A percentile compares a stretch with the other conserved stretches of the same genome.
Conservation (phyloP, 2,888 invertebrate genomes). For the Drosophila formosana region DNA sequence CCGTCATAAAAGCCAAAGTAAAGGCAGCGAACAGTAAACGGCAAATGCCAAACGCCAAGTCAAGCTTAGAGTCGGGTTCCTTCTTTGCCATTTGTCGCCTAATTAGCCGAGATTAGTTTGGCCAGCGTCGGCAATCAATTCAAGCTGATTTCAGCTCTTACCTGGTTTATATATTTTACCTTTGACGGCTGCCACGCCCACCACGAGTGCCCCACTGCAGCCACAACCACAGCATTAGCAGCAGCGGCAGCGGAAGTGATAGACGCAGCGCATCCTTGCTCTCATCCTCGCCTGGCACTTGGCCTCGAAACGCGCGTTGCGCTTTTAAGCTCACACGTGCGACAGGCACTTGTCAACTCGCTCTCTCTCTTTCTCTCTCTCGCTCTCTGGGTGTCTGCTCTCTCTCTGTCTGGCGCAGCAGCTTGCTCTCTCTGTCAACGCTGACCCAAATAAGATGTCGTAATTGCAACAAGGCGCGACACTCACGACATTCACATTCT, state of each 20-base stretch:
- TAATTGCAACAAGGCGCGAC: slow-evolving; percentile 78
- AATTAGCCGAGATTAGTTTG: slow-evolving; percentile 71
- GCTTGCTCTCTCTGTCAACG: slow-evolving; percentile 33
- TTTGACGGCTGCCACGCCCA: slow-evolving; percentile 48
- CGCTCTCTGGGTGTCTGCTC: slow-evolving; percentile 11
- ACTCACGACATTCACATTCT: slow-evolving; percentile 48
- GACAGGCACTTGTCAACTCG: slow-evolving; percentile 58
- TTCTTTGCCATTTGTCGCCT: slow-evolving; percentile 61
- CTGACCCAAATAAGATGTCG: slow-evolving; percentile 80
- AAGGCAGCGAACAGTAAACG: slow-evolving; percentile 1
- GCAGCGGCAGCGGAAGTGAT: slow-evolving; percentile 56
- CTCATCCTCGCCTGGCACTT: slow-evolving; percentile 62
- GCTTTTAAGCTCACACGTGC: slow-evolving; percentile 78
- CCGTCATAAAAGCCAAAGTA: slow-evolving; percentile 60
- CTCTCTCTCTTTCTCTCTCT: slow-evolving; percentile 32
- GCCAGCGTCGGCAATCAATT: slow-evolving; percentile 32
- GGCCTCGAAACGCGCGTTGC: slow-evolving; percentile 78
- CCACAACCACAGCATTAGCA: slow-evolving; percentile 1
- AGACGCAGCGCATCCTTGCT: slow-evolving; percentile 55
- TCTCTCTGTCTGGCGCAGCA: slow-evolving; percentile 22
- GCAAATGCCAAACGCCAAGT: not conserved
- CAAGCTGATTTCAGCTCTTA: slow-evolving; percentile 36
- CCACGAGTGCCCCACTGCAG: slow-evolving; percentile 40
- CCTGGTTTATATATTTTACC: slow-evolving; percentile 6
- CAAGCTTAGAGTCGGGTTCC: not conserved